Evolutionary conservation across 2,888 invertebrate species (phyloP).

Genomic region (Hirtodrosophila trivittata): DNA sequence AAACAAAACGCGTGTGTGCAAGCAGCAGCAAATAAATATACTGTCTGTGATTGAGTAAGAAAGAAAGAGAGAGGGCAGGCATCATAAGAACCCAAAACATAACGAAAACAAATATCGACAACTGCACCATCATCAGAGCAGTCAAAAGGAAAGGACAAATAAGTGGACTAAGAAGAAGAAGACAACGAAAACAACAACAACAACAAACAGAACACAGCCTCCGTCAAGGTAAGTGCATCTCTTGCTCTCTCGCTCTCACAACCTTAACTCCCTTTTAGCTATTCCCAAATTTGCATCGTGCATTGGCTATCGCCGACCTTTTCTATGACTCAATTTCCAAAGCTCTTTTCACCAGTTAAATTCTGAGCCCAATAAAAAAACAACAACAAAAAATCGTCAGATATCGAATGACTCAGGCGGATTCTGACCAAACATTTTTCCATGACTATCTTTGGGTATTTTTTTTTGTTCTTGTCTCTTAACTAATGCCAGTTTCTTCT

Average conservation of each 20-base stretch:
- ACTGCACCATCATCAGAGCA: slow-evolving; percentile 45
- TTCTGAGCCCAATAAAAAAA: neutral
- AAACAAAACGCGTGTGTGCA: slow-evolving; percentile 73
- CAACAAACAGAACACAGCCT: slow-evolving; percentile 38
- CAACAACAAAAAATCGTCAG: neutral
- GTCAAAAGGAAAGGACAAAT: slow-evolving; percentile 42
- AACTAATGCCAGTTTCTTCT: neutral
- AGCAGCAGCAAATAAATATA: slow-evolving; percentile 36
- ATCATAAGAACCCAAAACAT: slow-evolving; percentile 46
- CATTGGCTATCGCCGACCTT: slow-evolving; percentile 4
- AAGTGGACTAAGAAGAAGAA: slow-evolving; percentile 33
- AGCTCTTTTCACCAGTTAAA: neutral
- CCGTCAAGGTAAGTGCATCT: slow-evolving; percentile 60
- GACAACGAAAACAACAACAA: slow-evolving; percentile 31
- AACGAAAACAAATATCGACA: slow-evolving; percentile 54
- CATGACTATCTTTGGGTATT: slow-evolving; percentile 21
- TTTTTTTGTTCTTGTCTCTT: slow-evolving; percentile 16
- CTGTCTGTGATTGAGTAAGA: slow-evolving; percentile 4
- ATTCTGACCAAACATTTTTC: slow-evolving; percentile 32
- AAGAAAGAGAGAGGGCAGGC: slow-evolving; percentile 11
- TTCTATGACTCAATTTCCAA: slow-evolving; percentile 43
- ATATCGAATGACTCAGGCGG: slow-evolving; percentile 35
- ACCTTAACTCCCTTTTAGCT: neutral
- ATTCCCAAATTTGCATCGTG: slow-evolving; percentile 3
- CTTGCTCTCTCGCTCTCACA: slow-evolving; percentile 5